Conservation (phyloP, 2,888 invertebrate species). For the Tetragonula carbonaria region DNA sequence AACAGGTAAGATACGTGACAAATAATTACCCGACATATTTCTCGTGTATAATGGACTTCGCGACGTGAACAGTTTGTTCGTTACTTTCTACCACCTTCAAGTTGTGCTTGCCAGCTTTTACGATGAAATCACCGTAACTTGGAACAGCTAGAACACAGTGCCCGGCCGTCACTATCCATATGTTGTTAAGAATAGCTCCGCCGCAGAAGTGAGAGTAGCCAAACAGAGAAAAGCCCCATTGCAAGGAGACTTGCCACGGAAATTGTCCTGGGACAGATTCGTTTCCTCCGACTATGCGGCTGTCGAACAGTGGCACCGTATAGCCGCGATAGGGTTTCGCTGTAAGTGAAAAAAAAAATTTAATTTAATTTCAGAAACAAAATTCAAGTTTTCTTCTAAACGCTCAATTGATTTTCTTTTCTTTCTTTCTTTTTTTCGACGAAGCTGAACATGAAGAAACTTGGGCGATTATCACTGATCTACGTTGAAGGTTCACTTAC, state of each 20-base stretch:
- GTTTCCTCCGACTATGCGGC: conserved; percentile 70
- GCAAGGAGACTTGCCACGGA: conserved; percentile 84
- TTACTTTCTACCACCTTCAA: conserved; percentile 65
- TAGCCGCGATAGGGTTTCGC: conserved; percentile 59
- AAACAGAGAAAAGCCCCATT: conserved; percentile 71
- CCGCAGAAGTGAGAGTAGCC: conserved; percentile 83
- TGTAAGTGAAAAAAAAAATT: conserved; percentile 28
- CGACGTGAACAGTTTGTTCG: conserved; percentile 80
- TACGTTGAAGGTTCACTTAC: conserved; percentile 59
- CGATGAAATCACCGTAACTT: conserved; percentile 78
- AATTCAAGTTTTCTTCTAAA: too few species aligned
- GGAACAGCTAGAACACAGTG: conserved; percentile 80
- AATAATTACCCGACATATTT: conserved; percentile 73
- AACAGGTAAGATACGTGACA: too few species aligned
- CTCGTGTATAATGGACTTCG: conserved; percentile 79
- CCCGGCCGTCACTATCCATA: conserved; percentile 84
- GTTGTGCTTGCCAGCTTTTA: conserved; percentile 70
- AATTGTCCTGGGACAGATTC: conserved; percentile 81
- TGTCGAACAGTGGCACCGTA: conserved; percentile 35
- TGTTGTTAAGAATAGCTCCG: conserved; percentile 82
- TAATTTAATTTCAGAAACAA: not conserved
- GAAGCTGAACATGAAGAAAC: not conserved
- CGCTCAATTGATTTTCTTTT: too few species aligned
- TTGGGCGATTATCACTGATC: not conserved
- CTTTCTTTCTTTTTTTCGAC: too few species aligned